A percentile compares a stretch with the other conserved stretches of the same genome.
Evolutionary conservation across 1,140 invertebrate species (phyloP).

Genomic region (Atta colombica): DNA sequence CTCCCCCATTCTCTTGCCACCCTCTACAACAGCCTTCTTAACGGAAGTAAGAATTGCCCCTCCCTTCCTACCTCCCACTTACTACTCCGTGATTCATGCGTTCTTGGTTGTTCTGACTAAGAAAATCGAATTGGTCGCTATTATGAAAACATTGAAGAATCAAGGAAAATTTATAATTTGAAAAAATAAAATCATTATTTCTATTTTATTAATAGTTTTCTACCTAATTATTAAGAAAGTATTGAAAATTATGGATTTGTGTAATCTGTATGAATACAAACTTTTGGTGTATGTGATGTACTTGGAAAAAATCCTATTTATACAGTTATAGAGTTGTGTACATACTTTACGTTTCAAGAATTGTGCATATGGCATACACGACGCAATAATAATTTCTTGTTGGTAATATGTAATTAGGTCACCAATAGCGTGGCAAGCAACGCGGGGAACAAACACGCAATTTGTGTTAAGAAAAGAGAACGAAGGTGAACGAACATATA

Average conservation of each 20-base stretch:
- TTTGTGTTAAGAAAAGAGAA: conserved; percentile 32
- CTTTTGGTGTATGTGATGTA: not conserved
- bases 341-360: conserved; percentile 14
- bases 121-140: conserved; percentile 26
- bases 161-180: not conserved
- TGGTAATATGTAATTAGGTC: conserved; percentile 44
- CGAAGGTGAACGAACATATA: conserved; percentile 61
- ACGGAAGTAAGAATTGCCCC: conserved; percentile 80
- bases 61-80: conserved; percentile 66
- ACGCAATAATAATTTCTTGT: conserved; percentile 38
- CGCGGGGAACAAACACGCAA: conserved; percentile 39
- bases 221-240: not conserved
- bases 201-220: not conserved
- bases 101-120: conserved; percentile 14
- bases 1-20: conserved; percentile 76
- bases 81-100: conserved; percentile 77
- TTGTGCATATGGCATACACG: conserved; percentile 4
- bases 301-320: conserved; percentile 11
- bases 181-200: not conserved
- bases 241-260: not conserved
- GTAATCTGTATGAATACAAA: not conserved
- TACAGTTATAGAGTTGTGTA: not conserved
- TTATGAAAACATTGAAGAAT: conserved; percentile 20
- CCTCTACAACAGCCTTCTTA: conserved; percentile 77
- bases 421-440: conserved; percentile 31